Base-by-base conservation (phyloP, 2,888 invertebrate species). In the Muschampia plurimacula region DNA sequence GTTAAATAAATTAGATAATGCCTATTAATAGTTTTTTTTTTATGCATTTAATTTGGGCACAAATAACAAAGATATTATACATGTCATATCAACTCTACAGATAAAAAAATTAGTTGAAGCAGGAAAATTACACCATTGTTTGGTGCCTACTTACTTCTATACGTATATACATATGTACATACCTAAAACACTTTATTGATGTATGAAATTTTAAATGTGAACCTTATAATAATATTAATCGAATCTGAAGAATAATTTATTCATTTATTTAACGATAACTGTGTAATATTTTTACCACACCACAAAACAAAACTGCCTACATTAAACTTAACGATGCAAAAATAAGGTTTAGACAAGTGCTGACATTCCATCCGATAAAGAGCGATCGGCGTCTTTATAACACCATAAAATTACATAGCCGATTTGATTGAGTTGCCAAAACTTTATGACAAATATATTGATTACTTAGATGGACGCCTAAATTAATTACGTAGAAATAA, bases 361-460 rank as follows among this genome's bases (percentile, higher is more conserved):
- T 76, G 75, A 77, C 76, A 76, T 78, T 78, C 76, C 77, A 76
- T 78, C 76, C 74, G 70, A 74, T 83, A 52, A 74, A 74, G 84
- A 87, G 82, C 83, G 83, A 83, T 82, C 81, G 77, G 77, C 78
- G 78, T 83, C 82, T 85, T 89, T 90, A 89, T 84, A 82, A 79
- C 85, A 80, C 78, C 77, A 85, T 90, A 89, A 89, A 88, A 87
- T 85, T 83, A 86, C 83, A 84, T 82, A 82, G 85, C 82, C 82
- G 85, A 86, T 86, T 86, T 85, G 87, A 88, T 86, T 86, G 81
- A 81, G 83, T 80, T 83, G 83, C 83, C 85, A 84, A 85, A 84
- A 82, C 81, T 86, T 89, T 86, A 88, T 82, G 83, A 83, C 82
- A 74, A 78, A 82, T 85, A 55, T 55, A 55, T 55, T 28, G 12